These are phyloP conservation scores for Lysiphlebus fabarum DNA, from an alignment of 1,140 invertebrate species.

Conservation along the genomic window DNA sequence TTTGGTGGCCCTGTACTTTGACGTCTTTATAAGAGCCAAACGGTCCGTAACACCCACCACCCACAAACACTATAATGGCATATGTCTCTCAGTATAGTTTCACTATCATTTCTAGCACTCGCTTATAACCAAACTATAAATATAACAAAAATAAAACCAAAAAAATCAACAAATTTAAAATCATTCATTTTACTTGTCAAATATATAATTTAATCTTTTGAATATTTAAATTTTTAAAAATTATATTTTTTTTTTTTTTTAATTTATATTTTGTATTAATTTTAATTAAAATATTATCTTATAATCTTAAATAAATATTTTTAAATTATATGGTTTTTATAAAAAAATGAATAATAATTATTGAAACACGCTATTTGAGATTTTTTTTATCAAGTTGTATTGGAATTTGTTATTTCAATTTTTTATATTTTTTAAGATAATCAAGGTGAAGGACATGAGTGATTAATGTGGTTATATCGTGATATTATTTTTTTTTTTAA, in stretches of 20 bases:
- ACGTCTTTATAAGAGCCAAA: slow-evolving; percentile 48
- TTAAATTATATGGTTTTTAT: neutral
- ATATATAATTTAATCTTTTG: no score
- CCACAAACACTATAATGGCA: slow-evolving; percentile 16
- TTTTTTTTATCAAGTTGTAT: slow-evolving; percentile 5
- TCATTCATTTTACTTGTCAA: no score
- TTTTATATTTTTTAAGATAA: no score
- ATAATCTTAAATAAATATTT: no score
- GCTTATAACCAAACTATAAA: slow-evolving; percentile 5
- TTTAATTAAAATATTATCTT: no score
- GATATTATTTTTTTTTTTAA: slow-evolving; percentile 28
- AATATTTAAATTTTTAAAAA: no score
- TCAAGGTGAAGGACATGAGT: slow-evolving; percentile 35
- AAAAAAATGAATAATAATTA: no score
- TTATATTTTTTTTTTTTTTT: no score
- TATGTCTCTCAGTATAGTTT: slow-evolving; percentile 8
- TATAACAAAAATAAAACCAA: no score
- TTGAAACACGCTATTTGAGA: slow-evolving; percentile 13
- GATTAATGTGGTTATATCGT: slow-evolving; percentile 45
- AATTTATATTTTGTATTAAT: no score
- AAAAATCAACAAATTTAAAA: no score
- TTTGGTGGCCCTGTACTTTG: slow-evolving; percentile 41
- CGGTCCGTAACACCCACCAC: slow-evolving; percentile 31
- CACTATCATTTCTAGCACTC: slow-evolving; percentile 33
- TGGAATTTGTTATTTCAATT: no score